A percentile compares a stretch with the other conserved stretches of the same genome.
These are phyloP conservation scores for Salmo trutta DNA, from an alignment of 2,797 vertebrate species.

Conservation along the genomic window DNA sequence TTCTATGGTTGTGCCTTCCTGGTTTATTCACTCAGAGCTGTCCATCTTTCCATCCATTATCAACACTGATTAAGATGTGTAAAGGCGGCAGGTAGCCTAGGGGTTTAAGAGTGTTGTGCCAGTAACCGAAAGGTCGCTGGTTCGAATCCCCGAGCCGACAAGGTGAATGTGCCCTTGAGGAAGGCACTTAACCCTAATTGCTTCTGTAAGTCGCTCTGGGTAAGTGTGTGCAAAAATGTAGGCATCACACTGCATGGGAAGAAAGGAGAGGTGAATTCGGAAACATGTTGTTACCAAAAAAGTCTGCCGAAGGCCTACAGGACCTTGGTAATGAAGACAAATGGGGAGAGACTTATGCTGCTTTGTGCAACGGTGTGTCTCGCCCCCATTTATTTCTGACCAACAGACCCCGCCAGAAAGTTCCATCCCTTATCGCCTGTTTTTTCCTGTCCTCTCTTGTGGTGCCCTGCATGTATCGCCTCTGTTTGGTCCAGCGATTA, in stretches of 20 bases:
- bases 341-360: neutral
- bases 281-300: neutral
- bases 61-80: neutral
- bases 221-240: no score
- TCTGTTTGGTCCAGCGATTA: neutral
- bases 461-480: neutral
- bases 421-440: neutral
- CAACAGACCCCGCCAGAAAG: neutral
- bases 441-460: no score
- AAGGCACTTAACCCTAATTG: no score
- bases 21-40: neutral
- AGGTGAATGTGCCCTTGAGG: no score
- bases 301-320: neutral
- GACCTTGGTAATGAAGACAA: slow-evolving; percentile 2
- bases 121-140: no score
- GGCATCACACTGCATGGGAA: no score
- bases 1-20: neutral
- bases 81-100: neutral
- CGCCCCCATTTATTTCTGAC: neutral
- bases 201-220: no score
- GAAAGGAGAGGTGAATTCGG: neutral
- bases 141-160: no score
- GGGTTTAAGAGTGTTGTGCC: no score
- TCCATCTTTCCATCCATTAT: neutral
- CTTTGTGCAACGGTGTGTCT: neutral